Percentiles rank a stretch among this genome's conserved stretches.
These are phyloP conservation scores for Lepidonotus clava DNA, from an alignment of 2,888 invertebrate genomes.

Conservation along the genomic window DNA sequence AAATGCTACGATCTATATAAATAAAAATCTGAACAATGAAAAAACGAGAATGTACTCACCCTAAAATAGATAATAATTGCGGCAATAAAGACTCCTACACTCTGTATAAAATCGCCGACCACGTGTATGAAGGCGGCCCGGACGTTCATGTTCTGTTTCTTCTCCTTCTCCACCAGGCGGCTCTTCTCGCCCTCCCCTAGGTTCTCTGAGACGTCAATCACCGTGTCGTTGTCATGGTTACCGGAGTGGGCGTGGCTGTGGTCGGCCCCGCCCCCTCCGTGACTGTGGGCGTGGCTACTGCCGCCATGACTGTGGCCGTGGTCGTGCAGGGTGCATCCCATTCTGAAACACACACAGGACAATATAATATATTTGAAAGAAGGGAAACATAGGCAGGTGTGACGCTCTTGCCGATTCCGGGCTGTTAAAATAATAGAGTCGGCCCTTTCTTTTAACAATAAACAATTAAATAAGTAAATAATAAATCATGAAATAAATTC, in stretches of 20 bases:
- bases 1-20: no score
- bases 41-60: constrained; percentile 14
- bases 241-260: no score
- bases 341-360: constrained; percentile 47
- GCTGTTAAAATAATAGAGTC: no score
- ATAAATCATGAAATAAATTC: no score
- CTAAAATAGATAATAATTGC: constrained; percentile 65
- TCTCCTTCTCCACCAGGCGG: background rate
- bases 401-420: no score
- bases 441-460: no score
- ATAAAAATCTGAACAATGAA: background rate
- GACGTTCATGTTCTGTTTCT: constrained; percentile 76
- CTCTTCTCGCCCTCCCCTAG: background rate
- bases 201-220: background rate
- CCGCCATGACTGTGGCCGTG: constrained; percentile 59
- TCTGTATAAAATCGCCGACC: constrained; percentile 79
- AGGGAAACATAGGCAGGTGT: no score
- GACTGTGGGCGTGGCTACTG: constrained; percentile 47
- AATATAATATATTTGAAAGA: no score
- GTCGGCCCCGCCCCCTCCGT: background rate
- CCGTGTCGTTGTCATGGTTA: background rate
- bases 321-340: constrained; percentile 66
- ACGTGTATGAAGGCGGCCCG: constrained; percentile 80
- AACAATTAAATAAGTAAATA: no score
- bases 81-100: constrained; percentile 77